These are phyloP conservation scores for Pelusios castaneus DNA, from an alignment of 2,113 vertebrate genomes.

Conservation along the genomic window DNA sequence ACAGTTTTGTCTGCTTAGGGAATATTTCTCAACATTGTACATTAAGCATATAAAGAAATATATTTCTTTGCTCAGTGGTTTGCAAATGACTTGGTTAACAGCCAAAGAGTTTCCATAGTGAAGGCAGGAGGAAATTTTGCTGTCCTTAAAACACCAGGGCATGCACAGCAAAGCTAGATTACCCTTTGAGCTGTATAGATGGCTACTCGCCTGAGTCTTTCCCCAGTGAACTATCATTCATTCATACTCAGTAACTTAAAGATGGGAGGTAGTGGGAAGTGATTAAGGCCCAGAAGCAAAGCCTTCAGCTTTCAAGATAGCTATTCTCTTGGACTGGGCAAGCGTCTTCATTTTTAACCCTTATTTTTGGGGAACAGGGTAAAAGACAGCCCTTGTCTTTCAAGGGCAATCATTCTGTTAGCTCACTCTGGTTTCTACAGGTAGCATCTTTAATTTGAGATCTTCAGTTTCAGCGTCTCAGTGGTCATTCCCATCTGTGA, in stretches of 20 bases:
- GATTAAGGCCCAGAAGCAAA: neutral
- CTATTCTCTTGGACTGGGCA: neutral
- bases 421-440: neutral
- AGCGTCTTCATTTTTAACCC: neutral
- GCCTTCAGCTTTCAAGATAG: neutral
- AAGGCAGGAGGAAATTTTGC: conserved; percentile 34
- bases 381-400: neutral
- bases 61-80: conserved; percentile 41
- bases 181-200: accelerated
- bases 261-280: conserved; percentile 13
- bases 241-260: neutral
- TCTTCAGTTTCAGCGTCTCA: neutral
- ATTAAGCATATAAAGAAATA: conserved; percentile 37
- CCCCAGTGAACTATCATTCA: neutral
- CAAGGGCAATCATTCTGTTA: neutral
- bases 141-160: conserved; percentile 31
- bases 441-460: neutral
- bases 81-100: neutral
- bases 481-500: neutral
- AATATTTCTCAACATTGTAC: conserved; percentile 42
- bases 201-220: neutral
- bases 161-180: neutral
- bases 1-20: conserved; percentile 42
- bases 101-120: neutral
- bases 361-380: neutral